A percentile compares a stretch with the other conserved stretches of the same genome.
These are phyloP conservation scores for Chironomus tentans DNA, from an alignment of 2,888 invertebrate species.

Conservation along the genomic window DNA sequence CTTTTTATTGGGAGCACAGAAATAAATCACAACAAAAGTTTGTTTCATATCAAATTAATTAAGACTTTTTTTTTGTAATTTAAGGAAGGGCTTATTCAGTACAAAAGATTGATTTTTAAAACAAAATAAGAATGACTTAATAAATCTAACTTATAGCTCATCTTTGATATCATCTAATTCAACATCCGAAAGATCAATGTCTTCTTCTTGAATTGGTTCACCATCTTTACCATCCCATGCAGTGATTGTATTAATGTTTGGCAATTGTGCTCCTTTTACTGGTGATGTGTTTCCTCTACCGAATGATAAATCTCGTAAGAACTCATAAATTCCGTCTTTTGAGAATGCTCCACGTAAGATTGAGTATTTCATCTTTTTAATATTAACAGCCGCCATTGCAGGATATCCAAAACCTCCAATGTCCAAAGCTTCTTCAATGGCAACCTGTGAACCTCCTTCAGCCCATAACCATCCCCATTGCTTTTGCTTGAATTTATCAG, in stretches of 20 bases:
- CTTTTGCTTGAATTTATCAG: constrained; percentile 88
- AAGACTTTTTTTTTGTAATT: too few relatives aligned
- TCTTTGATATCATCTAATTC: constrained; percentile 67
- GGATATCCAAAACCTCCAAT: constrained; percentile 98
- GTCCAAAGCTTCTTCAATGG: constrained; percentile 80
- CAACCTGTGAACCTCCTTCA: constrained; percentile 78
- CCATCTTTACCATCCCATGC: constrained; percentile 96
- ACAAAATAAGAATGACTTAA: neutral
- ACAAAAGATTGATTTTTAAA: too few relatives aligned
- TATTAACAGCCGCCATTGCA: constrained; percentile 93
- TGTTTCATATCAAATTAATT: too few relatives aligned
- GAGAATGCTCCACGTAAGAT: constrained; percentile 89
- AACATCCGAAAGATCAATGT: constrained; percentile 84
- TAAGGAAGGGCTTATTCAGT: too few relatives aligned
- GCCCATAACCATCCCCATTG: constrained; percentile 98
- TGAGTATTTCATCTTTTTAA: constrained; percentile 94
- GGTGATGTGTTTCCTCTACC: constrained; percentile 89
- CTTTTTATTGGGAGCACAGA: too few relatives aligned
- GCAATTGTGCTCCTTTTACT: constrained; percentile 71
- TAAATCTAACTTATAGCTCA: constrained; percentile 48
- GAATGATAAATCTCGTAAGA: constrained; percentile 82
- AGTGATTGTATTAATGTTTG: constrained; percentile 55
- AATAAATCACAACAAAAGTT: too few relatives aligned
- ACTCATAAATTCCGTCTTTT: constrained; percentile 89
- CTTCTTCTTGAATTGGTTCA: constrained; percentile 74